Evolutionary conservation across 2,797 vertebrate genomes (phyloP).

Genomic region (Rhabdophis nuchalis): DNA sequence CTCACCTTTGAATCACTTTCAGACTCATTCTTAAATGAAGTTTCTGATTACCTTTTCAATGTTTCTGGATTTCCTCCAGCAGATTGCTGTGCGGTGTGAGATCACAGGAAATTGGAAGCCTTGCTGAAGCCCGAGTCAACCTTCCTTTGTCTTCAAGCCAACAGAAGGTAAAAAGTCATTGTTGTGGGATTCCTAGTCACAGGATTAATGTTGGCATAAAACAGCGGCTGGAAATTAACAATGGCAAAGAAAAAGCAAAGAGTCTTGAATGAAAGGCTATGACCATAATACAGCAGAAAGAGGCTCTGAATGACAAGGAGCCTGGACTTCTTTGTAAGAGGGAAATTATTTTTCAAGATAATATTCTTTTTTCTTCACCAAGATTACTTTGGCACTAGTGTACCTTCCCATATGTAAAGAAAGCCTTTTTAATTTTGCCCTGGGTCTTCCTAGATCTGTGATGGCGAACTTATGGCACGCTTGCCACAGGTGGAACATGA

Average conservation of each 20-base stretch:
- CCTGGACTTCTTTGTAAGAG: slow-evolving; percentile 43
- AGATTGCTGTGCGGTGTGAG: neutral
- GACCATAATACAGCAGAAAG: slow-evolving; percentile 16
- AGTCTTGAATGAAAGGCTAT: slow-evolving; percentile 1
- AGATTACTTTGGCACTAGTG: slow-evolving; percentile 35
- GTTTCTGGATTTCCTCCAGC: slow-evolving; percentile 19
- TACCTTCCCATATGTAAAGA: slow-evolving; percentile 48
- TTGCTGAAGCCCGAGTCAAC: neutral
- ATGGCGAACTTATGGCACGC: too few species aligned
- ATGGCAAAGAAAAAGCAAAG: slow-evolving; percentile 13
- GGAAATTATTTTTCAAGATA: slow-evolving; percentile 52
- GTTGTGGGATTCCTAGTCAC: slow-evolving; percentile 11
- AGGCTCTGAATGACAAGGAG: neutral
- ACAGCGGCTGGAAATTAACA: neutral
- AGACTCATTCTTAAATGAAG: neutral
- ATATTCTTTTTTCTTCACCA: slow-evolving; percentile 40
- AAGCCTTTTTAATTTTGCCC: slow-evolving; percentile 42
- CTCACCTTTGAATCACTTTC: neutral
- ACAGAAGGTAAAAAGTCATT: slow-evolving; percentile 3
- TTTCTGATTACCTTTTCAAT: slow-evolving; percentile 26
- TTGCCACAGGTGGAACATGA: too few species aligned
- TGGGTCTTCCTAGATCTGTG: slow-evolving; percentile 32
- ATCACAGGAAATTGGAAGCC: neutral
- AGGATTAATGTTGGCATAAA: slow-evolving; percentile 11
- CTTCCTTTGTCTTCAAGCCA: neutral